Conservation (phyloP, 2,113 vertebrate species). For the Pongo abelii region DNA sequence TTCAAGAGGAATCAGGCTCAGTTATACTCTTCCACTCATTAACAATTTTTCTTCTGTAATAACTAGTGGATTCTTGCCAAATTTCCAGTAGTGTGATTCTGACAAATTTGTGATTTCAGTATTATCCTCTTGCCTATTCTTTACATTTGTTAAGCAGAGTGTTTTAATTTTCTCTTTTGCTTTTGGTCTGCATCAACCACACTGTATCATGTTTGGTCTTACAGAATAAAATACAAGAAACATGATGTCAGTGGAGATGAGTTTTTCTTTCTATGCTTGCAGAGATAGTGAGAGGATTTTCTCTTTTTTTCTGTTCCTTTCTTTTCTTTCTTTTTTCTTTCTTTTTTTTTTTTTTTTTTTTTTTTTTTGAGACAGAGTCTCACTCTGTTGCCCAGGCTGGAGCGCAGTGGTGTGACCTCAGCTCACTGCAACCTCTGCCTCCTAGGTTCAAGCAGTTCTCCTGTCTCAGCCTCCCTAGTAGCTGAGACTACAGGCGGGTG, state of each 20-base stretch:
- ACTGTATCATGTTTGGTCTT: background rate
- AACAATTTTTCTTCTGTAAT: background rate
- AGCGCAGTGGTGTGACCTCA: too few species aligned
- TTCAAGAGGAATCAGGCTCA: background rate
- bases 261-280: background rate
- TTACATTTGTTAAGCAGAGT: background rate
- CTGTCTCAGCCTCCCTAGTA: too few species aligned
- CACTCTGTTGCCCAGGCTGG: fast-evolving
- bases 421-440: too few species aligned
- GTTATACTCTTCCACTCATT: background rate
- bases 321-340: too few species aligned
- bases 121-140: background rate
- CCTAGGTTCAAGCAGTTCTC: too few species aligned
- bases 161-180: background rate
- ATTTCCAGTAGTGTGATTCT: background rate
- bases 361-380: too few species aligned
- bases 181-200: background rate
- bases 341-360: background rate
- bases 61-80: background rate
- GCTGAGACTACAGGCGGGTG: too few species aligned
- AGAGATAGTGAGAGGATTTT: background rate
- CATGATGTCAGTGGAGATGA: background rate
- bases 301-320: background rate
- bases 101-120: background rate
- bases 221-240: background rate